phyloP scores from a whole-genome alignment of 2,113 vertebrate species.

The Indicator maculatus region DNA sequence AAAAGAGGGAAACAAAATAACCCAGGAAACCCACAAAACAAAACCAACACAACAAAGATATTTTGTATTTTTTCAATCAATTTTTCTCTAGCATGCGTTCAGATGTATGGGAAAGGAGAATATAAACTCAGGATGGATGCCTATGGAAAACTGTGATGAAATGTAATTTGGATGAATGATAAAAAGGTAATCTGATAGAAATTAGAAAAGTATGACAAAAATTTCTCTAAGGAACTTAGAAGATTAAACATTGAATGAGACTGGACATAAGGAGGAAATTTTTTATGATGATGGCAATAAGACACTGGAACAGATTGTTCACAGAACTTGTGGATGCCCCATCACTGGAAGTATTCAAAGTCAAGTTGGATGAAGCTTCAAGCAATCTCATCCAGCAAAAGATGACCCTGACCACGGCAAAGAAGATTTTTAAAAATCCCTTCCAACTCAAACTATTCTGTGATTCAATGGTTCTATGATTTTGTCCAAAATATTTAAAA shows the following conservation, averaged over 20 bases:
- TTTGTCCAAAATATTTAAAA: neutral
- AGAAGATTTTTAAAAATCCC: neutral
- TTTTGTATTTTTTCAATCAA: neutral
- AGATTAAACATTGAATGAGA: neutral
- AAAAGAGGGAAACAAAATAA: neutral
- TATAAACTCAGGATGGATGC: neutral
- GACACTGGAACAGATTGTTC: neutral
- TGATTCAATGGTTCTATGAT: neutral
- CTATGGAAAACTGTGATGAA: neutral
- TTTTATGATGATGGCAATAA: neutral
- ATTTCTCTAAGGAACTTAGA: neutral
- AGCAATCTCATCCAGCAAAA: neutral
- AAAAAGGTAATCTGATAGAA: neutral
- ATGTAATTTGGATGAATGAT: neutral
- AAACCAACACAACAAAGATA: neutral
- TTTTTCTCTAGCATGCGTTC: neutral
- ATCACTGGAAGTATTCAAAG: neutral
- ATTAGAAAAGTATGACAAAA: neutral
- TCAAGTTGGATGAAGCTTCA: neutral
- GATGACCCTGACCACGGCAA: neutral
- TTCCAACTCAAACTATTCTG: neutral
- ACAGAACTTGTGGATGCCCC: accelerated
- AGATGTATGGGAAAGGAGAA: neutral
- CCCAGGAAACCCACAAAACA: neutral
- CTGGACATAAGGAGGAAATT: neutral